phyloP scores from a whole-genome alignment of 2,888 invertebrate species.

The Ophion costatus region DNA sequence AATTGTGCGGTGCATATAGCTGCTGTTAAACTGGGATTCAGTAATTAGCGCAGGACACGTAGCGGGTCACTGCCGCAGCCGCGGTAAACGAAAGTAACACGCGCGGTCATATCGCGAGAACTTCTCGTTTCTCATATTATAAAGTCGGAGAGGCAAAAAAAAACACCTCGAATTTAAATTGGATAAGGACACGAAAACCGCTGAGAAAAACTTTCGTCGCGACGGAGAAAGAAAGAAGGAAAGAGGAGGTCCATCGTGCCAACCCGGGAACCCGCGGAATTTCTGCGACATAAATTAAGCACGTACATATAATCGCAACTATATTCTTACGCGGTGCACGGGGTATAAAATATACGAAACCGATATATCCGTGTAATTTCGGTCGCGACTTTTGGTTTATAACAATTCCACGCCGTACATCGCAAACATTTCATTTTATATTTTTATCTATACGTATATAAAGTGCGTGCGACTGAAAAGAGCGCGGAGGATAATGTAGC shows the following conservation, averaged over 20 bases:
- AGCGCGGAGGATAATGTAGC: slow-evolving; percentile 33
- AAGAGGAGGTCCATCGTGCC: neutral
- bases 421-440: slow-evolving; percentile 1
- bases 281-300: slow-evolving; percentile 34
- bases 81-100: slow-evolving; percentile 52
- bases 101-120: slow-evolving; percentile 40
- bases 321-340: neutral
- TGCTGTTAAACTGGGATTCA: slow-evolving; percentile 20
- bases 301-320: slow-evolving; percentile 21
- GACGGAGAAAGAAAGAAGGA: slow-evolving; percentile 1
- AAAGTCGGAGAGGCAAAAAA: neutral
- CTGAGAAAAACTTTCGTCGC: slow-evolving; percentile 47
- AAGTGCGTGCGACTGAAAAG: slow-evolving; percentile 26
- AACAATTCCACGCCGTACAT: slow-evolving; percentile 6
- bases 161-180: neutral
- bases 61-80: slow-evolving; percentile 46
- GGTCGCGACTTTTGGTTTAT: slow-evolving; percentile 16
- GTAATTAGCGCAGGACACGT: slow-evolving; percentile 59
- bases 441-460: slow-evolving; percentile 2
- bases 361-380: slow-evolving; percentile 5
- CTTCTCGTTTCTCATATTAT: slow-evolving; percentile 48
- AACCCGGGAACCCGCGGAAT: neutral
- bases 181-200: slow-evolving; percentile 1
- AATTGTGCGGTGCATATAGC: neutral
- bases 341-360: neutral